Evolutionary conservation across 2,113 vertebrate genomes (phyloP).

Genomic region (Oceanites oceanicus): DNA sequence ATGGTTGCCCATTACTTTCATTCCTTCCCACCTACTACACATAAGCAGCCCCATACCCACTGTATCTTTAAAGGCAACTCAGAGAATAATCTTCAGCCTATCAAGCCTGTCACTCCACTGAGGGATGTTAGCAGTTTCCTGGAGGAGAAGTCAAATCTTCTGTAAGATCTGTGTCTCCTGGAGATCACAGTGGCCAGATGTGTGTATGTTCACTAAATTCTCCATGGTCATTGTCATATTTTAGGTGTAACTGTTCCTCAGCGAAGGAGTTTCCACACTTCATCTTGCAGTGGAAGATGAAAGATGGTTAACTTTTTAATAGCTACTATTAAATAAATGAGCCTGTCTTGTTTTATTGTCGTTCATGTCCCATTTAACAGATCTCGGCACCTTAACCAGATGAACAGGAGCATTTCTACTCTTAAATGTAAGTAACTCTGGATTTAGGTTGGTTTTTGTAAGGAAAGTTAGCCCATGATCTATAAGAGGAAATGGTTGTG

Average conservation of each 20-base stretch:
- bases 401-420: background rate
- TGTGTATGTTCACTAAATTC: background rate
- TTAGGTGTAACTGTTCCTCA: background rate
- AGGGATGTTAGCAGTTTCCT: background rate
- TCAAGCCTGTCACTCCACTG: background rate
- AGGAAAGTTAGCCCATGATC: background rate
- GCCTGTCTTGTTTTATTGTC: background rate
- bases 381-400: background rate
- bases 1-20: background rate
- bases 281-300: background rate
- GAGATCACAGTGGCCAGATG: fast-evolving
- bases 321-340: background rate
- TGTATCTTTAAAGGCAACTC: background rate
- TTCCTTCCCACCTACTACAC: background rate
- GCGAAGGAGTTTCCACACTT: background rate
- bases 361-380: background rate
- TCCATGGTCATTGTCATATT: fast-evolving
- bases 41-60: background rate
- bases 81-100: background rate
- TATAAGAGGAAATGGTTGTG: background rate
- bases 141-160: background rate
- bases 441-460: background rate
- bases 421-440: background rate
- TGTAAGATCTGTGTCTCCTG: background rate
- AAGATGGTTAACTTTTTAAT: background rate